Conservation (phyloP, 1,140 invertebrate genomes). For the Plutomurus gul region DNA sequence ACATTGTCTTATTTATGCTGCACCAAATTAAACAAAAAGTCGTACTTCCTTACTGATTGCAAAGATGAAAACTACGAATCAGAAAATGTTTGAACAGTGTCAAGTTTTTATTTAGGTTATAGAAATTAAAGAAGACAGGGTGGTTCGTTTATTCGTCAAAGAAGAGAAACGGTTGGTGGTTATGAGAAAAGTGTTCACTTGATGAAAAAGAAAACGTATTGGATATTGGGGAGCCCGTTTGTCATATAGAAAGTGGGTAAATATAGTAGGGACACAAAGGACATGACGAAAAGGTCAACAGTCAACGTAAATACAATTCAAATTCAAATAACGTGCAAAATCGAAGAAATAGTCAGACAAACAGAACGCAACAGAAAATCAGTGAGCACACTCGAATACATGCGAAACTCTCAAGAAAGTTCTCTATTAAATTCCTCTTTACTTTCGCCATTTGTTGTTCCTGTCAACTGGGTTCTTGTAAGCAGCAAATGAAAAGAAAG, state of each 20-base stretch:
- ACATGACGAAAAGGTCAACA: slow-evolving; percentile 25
- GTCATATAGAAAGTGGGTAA: not conserved
- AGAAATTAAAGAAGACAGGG: not conserved
- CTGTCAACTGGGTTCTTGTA: no score
- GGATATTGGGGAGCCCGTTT: not conserved
- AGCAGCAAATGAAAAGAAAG: no score
- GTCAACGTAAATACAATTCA: slow-evolving; percentile 17
- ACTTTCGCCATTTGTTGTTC: no score
- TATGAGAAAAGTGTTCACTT: not conserved
- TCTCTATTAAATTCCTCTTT: no score
- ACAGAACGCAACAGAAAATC: not conserved
- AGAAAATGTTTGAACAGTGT: not conserved
- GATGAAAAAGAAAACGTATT: not conserved
- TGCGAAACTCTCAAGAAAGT: no score
- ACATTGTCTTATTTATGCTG: no score
- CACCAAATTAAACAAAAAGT: not conserved
- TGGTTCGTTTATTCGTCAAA: not conserved
- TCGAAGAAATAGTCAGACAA: not conserved
- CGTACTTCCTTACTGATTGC: not conserved
- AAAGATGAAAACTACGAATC: not conserved
- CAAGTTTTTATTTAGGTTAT: not conserved
- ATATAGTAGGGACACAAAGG: not conserved
- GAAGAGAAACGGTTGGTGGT: not conserved
- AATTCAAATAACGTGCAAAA: slow-evolving; percentile 16
- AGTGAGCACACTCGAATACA: no score